phyloP scores from a whole-genome alignment of 2,113 vertebrate genomes.

The Thalassarche chlororhynchos region DNA sequence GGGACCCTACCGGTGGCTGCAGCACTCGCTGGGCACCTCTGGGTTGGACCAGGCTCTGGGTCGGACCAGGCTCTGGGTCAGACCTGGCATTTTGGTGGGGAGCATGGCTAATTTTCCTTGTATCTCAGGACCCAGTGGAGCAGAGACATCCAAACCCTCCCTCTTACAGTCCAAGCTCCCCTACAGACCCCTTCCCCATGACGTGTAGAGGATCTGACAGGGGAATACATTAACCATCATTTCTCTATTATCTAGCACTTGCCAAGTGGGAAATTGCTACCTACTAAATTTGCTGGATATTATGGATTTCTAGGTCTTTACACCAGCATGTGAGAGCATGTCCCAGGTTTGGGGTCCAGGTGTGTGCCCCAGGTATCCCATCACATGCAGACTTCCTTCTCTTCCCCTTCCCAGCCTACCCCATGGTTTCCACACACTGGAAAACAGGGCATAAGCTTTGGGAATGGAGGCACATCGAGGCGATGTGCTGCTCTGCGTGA shows the following conservation, averaged over 20 bases:
- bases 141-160: background rate
- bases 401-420: background rate
- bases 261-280: background rate
- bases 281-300: background rate
- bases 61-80: background rate
- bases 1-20: accelerated
- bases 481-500: accelerated
- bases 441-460: background rate
- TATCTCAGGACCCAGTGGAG: background rate
- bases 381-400: background rate
- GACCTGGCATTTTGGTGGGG: background rate
- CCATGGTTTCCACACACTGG: background rate
- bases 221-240: background rate
- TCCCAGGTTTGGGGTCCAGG: background rate
- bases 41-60: background rate
- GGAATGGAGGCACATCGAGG: background rate
- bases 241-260: background rate
- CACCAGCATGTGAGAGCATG: background rate
- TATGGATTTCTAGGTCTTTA: background rate
- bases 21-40: background rate
- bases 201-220: background rate
- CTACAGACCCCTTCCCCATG: background rate
- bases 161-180: background rate
- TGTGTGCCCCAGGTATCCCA: background rate
- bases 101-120: background rate